Conservation (phyloP, 1,140 invertebrate genomes). For the Eurosta solidaginis region DNA sequence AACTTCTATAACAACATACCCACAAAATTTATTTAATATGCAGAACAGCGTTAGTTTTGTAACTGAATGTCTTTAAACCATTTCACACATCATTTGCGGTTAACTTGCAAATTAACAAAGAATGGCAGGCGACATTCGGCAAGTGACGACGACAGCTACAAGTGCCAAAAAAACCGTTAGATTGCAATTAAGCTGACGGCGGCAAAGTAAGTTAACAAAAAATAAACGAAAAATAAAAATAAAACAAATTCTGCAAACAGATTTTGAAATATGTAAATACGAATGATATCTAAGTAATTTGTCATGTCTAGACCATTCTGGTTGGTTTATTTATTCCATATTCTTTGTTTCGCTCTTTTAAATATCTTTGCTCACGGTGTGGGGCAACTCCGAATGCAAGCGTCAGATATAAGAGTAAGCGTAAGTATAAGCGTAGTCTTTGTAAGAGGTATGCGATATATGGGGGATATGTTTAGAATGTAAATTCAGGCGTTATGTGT, state of each 20-base stretch:
- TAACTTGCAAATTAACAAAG: conserved; percentile 13
- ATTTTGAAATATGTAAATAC: neutral
- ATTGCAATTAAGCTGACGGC: neutral
- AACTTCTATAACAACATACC: neutral
- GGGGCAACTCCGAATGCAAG: too few species aligned
- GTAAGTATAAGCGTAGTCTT: too few species aligned
- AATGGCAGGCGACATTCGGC: neutral
- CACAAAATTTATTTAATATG: conserved; percentile 15
- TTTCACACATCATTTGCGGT: neutral
- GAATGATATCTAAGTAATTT: neutral
- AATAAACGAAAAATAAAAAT: neutral
- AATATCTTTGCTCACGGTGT: neutral
- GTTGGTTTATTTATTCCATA: neutral
- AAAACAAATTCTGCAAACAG: neutral
- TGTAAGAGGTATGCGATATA: too few species aligned
- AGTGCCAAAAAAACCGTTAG: neutral
- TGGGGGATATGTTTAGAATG: too few species aligned
- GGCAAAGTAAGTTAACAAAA: neutral
- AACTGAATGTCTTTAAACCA: conserved; percentile 2
- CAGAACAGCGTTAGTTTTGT: neutral
- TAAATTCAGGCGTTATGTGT: too few species aligned
- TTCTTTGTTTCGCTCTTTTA: neutral
- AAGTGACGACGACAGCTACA: neutral
- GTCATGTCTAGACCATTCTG: neutral
- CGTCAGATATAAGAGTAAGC: too few species aligned